These are phyloP conservation scores for Drosophila ironensis DNA, from an alignment of 1,140 invertebrate genomes.

Conservation along the genomic window DNA sequence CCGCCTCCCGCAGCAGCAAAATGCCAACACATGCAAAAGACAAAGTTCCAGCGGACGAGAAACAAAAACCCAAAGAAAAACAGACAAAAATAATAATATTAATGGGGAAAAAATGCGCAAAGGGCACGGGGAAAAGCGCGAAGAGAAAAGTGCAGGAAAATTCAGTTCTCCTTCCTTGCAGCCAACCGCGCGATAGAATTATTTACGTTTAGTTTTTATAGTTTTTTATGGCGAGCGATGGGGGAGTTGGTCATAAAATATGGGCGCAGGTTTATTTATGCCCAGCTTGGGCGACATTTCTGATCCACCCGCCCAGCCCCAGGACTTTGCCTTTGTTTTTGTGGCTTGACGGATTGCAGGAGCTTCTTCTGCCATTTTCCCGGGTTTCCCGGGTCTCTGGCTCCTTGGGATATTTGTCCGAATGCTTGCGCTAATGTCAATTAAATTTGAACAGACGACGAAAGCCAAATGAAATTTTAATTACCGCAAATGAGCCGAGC, in stretches of 20 bases:
- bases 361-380: not conserved
- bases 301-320: constrained; percentile 6
- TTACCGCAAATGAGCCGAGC: constrained; percentile 69
- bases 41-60: constrained; percentile 59
- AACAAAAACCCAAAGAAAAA: constrained; percentile 17
- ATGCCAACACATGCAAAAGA: constrained; percentile 80
- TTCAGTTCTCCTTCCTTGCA: constrained; percentile 48
- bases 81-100: constrained; percentile 71
- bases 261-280: constrained; percentile 78
- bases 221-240: constrained; percentile 56
- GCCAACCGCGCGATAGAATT: constrained; percentile 63
- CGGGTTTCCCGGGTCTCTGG: not conserved
- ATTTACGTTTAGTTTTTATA: constrained; percentile 80
- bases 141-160: constrained; percentile 12
- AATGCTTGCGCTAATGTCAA: constrained; percentile 70
- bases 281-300: constrained; percentile 62
- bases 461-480: constrained; percentile 71
- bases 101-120: constrained; percentile 70
- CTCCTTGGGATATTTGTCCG: constrained; percentile 40
- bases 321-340: constrained; percentile 60
- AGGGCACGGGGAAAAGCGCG: constrained; percentile 16
- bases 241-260: constrained; percentile 70
- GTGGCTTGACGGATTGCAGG: constrained; percentile 69
- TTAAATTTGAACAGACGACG: constrained; percentile 69
- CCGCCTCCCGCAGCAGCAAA: constrained; percentile 52